Evolutionary conservation across 2,113 vertebrate species (phyloP).

Genomic region (Menura novaehollandiae): DNA sequence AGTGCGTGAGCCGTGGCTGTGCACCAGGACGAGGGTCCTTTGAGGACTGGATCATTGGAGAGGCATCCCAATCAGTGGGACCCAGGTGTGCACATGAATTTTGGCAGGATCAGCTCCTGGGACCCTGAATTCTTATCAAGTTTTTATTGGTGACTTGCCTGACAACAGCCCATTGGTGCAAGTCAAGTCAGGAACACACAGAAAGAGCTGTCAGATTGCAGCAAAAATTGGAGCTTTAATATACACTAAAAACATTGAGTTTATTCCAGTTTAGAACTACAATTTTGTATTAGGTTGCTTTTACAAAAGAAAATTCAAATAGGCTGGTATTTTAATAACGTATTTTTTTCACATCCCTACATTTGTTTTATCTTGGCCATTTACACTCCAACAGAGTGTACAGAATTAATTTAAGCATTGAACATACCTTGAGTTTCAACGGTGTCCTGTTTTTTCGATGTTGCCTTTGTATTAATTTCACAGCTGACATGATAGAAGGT

Average conservation of each 20-base stretch:
- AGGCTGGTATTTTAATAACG: not conserved
- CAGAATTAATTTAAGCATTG: conserved; percentile 16
- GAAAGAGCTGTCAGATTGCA: not conserved
- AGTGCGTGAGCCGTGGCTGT: rapidly evolving
- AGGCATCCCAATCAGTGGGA: not conserved
- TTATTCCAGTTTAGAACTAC: not conserved
- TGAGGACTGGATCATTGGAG: not conserved
- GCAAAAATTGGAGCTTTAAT: not conserved
- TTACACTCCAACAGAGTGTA: not conserved
- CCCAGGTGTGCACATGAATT: rapidly evolving
- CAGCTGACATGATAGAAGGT: conserved; percentile 98
- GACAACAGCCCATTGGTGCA: not conserved
- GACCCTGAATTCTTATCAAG: not conserved
- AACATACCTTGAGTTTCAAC: conserved; percentile 88
- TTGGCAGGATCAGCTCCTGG: not conserved
- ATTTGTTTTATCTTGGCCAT: not conserved
- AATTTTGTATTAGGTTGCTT: not conserved
- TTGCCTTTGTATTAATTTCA: conserved; percentile 90
- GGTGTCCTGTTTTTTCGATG: conserved; percentile 89
- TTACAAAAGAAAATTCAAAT: not conserved
- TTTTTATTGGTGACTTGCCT: not conserved
- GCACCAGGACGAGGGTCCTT: not conserved
- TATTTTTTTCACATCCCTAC: not conserved
- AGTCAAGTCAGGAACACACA: not conserved
- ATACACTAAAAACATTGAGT: not conserved